Evolutionary conservation across 2,888 invertebrate genomes (phyloP).

Genomic region (Megalurothrips usitatus): DNA sequence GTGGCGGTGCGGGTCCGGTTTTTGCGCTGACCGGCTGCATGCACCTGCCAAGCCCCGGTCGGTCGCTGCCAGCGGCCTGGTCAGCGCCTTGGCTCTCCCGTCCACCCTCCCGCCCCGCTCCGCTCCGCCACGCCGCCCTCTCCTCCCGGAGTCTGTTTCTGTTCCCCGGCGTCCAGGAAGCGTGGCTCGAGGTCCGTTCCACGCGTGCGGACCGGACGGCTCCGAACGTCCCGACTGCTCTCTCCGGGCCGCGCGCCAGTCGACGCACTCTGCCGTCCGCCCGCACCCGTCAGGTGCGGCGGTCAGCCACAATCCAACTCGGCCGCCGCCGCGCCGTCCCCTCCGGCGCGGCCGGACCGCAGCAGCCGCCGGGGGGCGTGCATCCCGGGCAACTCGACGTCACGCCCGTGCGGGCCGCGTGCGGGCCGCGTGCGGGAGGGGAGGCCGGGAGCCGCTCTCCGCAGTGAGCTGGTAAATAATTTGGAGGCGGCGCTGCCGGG

Average conservation of each 20-base stretch:
- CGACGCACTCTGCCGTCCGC: too few relatives aligned
- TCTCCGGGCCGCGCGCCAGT: too few relatives aligned
- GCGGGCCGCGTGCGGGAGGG: neutral
- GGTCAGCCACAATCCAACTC: conserved; percentile 14
- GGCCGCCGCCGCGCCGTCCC: neutral
- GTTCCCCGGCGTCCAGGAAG: neutral
- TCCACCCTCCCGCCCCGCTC: neutral
- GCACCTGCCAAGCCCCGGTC: neutral
- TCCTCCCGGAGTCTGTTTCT: neutral
- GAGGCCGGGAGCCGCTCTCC: too few relatives aligned
- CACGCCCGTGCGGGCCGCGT: conserved; percentile 25
- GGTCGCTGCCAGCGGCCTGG: neutral
- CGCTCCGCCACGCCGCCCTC: conserved; percentile 7
- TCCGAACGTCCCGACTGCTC: too few relatives aligned
- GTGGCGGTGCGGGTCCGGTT: neutral
- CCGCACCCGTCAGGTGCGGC: neutral
- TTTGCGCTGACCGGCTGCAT: neutral
- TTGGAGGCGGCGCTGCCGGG: too few relatives aligned
- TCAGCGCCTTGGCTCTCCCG: neutral
- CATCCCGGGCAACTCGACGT: conserved; percentile 30
- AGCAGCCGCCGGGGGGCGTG: conserved; percentile 21
- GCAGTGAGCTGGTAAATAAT: too few relatives aligned
- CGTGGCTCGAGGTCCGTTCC: too few relatives aligned
- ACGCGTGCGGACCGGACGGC: too few relatives aligned
- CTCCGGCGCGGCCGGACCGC: too few relatives aligned